Conservation (phyloP, 2,888 invertebrate species). For the Eustalomyia histrio region DNA sequence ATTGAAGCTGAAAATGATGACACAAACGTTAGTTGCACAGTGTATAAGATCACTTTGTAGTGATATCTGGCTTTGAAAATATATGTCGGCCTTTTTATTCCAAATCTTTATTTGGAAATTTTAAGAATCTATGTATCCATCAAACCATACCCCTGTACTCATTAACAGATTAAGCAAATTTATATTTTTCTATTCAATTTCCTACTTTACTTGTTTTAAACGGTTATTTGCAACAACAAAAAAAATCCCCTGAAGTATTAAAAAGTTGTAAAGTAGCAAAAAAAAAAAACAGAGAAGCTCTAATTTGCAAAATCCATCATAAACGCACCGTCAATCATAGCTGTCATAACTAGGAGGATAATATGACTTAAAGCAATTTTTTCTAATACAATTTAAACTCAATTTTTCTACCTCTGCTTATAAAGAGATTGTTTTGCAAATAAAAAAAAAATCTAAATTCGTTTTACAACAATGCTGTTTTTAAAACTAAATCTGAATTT, state of each 20-base stretch:
- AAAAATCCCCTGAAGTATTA: constrained; percentile 13
- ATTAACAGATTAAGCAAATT: not conserved
- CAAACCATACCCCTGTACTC: no score
- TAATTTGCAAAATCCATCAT: constrained; percentile 59
- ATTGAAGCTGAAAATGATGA: no score
- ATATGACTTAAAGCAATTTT: constrained; percentile 73
- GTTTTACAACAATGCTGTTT: not conserved
- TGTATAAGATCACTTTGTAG: no score
- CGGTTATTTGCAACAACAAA: not conserved
- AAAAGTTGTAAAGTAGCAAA: not conserved
- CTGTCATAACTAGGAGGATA: constrained; percentile 76
- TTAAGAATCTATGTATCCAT: no score
- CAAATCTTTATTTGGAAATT: no score
- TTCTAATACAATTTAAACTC: constrained; percentile 58
- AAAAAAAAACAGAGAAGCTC: constrained; percentile 22
- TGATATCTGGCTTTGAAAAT: no score
- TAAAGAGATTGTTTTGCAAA: not conserved
- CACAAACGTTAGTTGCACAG: no score
- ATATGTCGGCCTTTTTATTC: no score
- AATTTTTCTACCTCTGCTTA: constrained; percentile 64
- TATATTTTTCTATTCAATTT: constrained; percentile 6
- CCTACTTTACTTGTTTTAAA: constrained; percentile 20
- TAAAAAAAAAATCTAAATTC: not conserved
- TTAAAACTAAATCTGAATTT: not conserved
- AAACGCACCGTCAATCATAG: constrained; percentile 56